A percentile compares a stretch with the other conserved stretches of the same genome.
Conservation (phyloP, 64 coral and sea anemone genomes). For the Pocillopora verrucosa region DNA sequence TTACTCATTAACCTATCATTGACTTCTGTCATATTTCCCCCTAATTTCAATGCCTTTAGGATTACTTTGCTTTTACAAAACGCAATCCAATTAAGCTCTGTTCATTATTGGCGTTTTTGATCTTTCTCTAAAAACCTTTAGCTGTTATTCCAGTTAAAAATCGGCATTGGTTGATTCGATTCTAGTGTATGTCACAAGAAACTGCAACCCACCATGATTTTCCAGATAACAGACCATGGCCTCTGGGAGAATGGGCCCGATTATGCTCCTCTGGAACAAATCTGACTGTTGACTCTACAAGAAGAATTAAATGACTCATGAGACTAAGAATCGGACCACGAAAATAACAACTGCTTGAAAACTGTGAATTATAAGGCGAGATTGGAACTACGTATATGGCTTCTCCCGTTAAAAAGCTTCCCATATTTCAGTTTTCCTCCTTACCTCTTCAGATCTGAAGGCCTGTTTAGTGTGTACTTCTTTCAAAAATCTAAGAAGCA, state of each 20-base stretch:
- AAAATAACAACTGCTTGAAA: too few relatives aligned
- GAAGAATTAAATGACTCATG: too few relatives aligned
- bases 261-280: constrained; percentile 80
- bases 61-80: too few relatives aligned
- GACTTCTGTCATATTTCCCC: too few relatives aligned
- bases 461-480: constrained; percentile 92
- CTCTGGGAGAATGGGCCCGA: constrained; percentile 80
- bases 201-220: constrained; percentile 68
- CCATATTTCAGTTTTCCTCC: neutral
- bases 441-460: constrained; percentile 88
- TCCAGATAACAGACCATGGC: constrained; percentile 97
- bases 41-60: too few relatives aligned
- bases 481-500: constrained; percentile 75
- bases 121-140: neutral
- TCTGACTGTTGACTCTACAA: constrained; percentile 86
- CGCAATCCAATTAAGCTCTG: too few relatives aligned
- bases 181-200: neutral
- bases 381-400: too few relatives aligned
- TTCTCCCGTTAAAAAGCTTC: neutral
- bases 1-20: too few relatives aligned
- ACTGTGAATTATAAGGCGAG: too few relatives aligned
- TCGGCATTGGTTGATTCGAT: neutral
- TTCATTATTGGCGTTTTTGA: too few relatives aligned
- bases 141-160: neutral
- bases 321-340: too few relatives aligned